Evolutionary conservation across 2,888 invertebrate species (phyloP), one percentile per base, ranked within the genome.

Genomic region (Erannis defoliaria): DNA sequence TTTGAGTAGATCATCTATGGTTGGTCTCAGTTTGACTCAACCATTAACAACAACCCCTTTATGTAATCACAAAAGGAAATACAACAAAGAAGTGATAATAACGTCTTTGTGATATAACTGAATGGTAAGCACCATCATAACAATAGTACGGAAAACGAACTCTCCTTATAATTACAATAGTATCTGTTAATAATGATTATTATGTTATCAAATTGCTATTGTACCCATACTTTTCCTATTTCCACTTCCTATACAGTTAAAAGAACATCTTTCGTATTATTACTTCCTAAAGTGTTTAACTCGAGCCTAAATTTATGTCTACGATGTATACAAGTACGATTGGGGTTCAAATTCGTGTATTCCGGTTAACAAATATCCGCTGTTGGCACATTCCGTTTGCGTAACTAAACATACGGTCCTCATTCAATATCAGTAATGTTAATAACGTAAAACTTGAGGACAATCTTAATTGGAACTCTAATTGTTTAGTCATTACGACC

Each of bases 311-410:
- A 33, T 50, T 43, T 38, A 42, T 48, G 50, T 37, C 55, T 46
- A 37, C 35, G 14, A 12, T 58, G 31, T 45, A 57, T 49, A 45
- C 59, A 60, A 58, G 43, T 53, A 59, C 50, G 31, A 37, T 49
- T 29, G 45, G 60, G 57, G 35, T 43, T 48, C 38, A 16, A 64
- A 68, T 62, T 59, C 61, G 31, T 61, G 46, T 59, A 38, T 62
- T 49, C 49, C 16, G 50, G 55, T 64, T 57, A 16, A 33, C 58
- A 71, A 68, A 67, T 64, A 66, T 71, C 70, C 70, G 65, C 35
- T 61, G 56, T 67, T 56, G 48, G 56, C 46, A 48, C 46, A 46
- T 60, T 48, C 55, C 16, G 64, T 68, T 66, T 66, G 55, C 43
- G 48, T 42, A 61, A 38, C 59, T 43, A 43, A 40, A 43, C 38